Conservation (phyloP, 2,113 vertebrate species). For the Blennius ocellaris region DNA sequence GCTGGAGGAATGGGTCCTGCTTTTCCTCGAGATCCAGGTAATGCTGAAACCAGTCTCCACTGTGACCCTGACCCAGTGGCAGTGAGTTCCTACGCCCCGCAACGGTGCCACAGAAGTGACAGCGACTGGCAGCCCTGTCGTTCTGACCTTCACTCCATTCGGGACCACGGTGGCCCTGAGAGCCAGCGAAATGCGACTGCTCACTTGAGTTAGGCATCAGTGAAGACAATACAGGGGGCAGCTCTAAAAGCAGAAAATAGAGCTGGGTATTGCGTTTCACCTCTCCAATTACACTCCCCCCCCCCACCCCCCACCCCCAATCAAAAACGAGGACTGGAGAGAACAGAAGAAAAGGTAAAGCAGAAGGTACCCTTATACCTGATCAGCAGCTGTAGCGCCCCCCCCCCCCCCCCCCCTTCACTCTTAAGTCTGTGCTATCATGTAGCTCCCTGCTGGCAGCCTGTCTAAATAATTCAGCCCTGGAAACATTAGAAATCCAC, state of each 20-base stretch:
- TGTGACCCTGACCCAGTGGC: constrained; percentile 66
- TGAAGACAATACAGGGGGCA: constrained; percentile 60
- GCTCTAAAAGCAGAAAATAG: constrained; percentile 69
- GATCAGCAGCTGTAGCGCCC: constrained; percentile 69
- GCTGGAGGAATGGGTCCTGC: constrained; percentile 69
- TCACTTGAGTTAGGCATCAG: constrained; percentile 88
- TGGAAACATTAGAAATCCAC: constrained; percentile 88
- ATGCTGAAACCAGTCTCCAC: constrained; percentile 80
- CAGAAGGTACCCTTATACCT: constrained; percentile 70
- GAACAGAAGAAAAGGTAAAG: constrained; percentile 65
- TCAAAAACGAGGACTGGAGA: constrained; percentile 64
- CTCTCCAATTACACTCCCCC: constrained; percentile 78
- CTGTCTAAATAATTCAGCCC: constrained; percentile 93
- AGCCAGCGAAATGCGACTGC: constrained; percentile 84
- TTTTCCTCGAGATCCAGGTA: constrained; percentile 64
- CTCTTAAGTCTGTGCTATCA: constrained; percentile 75
- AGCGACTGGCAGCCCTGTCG: constrained; percentile 70
- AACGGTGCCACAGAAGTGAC: constrained; percentile 76
- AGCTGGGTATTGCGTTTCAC: constrained; percentile 77
- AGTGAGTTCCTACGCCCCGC: constrained; percentile 82
- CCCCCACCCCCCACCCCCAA: constrained; percentile 61
- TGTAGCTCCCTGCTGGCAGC: constrained; percentile 85
- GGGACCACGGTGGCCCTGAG: constrained; percentile 85
- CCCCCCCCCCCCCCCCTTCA: constrained; percentile 36
- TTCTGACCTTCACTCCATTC: constrained; percentile 85